A percentile compares a stretch with the other conserved stretches of the same genome.
These are phyloP conservation scores for Scortum barcoo DNA, from an alignment of 2,113 vertebrate genomes.

Conservation along the genomic window DNA sequence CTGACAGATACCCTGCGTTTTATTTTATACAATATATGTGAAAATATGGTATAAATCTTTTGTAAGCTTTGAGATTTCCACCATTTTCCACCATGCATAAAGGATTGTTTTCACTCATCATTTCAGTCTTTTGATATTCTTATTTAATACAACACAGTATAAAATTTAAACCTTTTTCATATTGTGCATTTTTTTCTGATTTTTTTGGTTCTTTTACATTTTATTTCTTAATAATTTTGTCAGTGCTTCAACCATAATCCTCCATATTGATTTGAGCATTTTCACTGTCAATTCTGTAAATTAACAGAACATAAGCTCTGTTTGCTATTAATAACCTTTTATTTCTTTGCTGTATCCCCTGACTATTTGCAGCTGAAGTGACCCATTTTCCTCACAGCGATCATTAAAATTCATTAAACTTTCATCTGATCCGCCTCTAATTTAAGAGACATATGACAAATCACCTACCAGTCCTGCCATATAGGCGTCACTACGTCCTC, in stretches of 20 bases:
- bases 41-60: too few species aligned
- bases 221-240: background rate
- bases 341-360: constrained; percentile 24
- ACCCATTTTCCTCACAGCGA: constrained; percentile 54
- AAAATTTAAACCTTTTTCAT: background rate
- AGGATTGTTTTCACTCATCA: background rate
- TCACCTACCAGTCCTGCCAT: constrained; percentile 42
- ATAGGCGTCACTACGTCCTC: constrained; percentile 52
- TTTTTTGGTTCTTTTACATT: background rate
- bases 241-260: background rate
- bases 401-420: constrained; percentile 73
- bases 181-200: background rate
- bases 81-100: too few species aligned
- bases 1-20: too few species aligned
- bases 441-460: constrained; percentile 69
- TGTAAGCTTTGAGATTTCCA: too few species aligned
- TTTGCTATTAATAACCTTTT: constrained; percentile 39
- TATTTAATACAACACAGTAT: background rate
- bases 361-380: constrained; percentile 46
- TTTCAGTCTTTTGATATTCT: background rate
- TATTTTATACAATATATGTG: too few species aligned
- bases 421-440: constrained; percentile 69
- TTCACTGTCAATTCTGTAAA: background rate
- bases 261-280: background rate
- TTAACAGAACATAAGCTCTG: background rate